Evolutionary conservation across 2,797 vertebrate genomes (phyloP).

Genomic region (Falco columbarius): DNA sequence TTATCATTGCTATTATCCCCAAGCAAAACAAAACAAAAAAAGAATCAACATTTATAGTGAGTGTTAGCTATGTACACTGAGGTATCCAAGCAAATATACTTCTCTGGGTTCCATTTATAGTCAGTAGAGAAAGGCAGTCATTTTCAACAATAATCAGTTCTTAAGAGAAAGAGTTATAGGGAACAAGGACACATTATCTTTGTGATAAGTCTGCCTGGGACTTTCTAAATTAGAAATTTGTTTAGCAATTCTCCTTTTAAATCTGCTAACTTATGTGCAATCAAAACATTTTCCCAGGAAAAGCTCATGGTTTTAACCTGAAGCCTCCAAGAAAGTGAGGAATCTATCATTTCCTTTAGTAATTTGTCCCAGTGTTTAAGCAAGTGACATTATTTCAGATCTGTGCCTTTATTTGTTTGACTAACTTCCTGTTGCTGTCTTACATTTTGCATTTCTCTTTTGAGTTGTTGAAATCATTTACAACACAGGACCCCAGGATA

Average conservation of each 20-base stretch:
- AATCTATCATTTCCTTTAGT: not conserved
- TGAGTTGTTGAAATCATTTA: not conserved
- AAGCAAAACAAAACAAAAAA: not conserved
- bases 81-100: not conserved
- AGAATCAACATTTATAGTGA: accelerated
- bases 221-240: not conserved
- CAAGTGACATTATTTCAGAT: not conserved
- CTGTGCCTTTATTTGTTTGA: not conserved
- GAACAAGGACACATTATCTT: not conserved
- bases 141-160: not conserved
- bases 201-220: not conserved
- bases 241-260: not conserved
- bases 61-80: accelerated
- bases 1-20: not conserved
- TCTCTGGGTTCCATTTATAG: not conserved
- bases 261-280: not conserved
- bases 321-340: not conserved
- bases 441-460: not conserved
- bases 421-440: not conserved
- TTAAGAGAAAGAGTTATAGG: not conserved
- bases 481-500: not conserved
- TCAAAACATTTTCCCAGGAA: not conserved
- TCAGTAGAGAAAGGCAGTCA: not conserved
- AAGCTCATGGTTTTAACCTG: not conserved
- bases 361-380: not conserved